phyloP scores from a whole-genome alignment of 1,140 invertebrate species.

The Brachionus angularis region DNA sequence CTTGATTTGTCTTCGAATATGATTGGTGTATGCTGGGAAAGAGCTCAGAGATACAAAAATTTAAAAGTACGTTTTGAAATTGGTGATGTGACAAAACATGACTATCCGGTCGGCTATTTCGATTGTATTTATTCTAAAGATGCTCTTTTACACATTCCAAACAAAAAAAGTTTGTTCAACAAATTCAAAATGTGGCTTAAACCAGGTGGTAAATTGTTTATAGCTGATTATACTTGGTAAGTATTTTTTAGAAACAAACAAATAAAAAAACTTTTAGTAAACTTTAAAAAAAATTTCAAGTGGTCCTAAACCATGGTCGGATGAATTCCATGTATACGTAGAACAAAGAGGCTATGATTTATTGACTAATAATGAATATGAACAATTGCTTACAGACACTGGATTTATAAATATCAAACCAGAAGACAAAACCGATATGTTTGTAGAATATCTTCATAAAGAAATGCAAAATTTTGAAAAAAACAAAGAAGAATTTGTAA shows the following conservation, averaged over 20 bases:
- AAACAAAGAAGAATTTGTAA: conserved; percentile 56
- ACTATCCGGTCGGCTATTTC: neutral
- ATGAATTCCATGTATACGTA: conserved; percentile 60
- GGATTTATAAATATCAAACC: conserved; percentile 56
- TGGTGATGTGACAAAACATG: conserved; percentile 35
- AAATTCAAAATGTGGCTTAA: conserved; percentile 63
- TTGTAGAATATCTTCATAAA: conserved; percentile 57
- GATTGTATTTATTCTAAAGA: conserved; percentile 32
- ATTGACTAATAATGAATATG: conserved; percentile 59
- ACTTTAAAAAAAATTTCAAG: conserved; percentile 15
- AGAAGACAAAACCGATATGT: conserved; percentile 58
- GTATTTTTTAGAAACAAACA: neutral
- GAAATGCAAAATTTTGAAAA: conserved; percentile 56
- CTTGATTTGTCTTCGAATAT: conserved; percentile 65
- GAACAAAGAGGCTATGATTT: conserved; percentile 60
- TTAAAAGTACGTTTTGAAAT: conserved; percentile 45
- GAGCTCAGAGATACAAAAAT: conserved; percentile 51
- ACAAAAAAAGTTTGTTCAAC: conserved; percentile 62
- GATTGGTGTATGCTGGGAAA: conserved; percentile 61
- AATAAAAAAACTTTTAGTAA: neutral
- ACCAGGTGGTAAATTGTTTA: conserved; percentile 61
- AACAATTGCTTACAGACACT: conserved; percentile 51
- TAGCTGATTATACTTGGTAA: conserved; percentile 60
- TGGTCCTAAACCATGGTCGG: conserved; percentile 55
- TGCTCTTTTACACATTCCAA: conserved; percentile 63